These are phyloP conservation scores for Porites lutea DNA, from an alignment of 64 coral and sea anemone genomes.

Conservation along the genomic window DNA sequence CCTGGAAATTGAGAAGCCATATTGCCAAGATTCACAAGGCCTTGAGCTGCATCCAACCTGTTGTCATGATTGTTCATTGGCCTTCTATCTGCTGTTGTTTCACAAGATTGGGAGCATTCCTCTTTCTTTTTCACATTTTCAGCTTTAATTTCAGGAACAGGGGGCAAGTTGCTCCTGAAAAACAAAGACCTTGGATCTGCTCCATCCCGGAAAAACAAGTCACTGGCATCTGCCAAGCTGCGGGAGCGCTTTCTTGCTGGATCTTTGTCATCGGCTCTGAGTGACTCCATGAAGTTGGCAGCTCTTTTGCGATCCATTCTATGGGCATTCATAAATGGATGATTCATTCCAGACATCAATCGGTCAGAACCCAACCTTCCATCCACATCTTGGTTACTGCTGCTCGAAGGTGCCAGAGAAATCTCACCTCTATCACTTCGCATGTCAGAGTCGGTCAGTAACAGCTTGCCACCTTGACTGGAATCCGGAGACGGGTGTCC, in stretches of 20 bases:
- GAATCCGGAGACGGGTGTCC: conserved; percentile 93
- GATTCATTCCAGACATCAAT: conserved; percentile 45
- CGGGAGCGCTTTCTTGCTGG: conserved; percentile 55
- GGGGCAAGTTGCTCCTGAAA: conserved; percentile 26
- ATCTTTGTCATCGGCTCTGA: conserved; percentile 26
- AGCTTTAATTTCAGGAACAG: conserved; percentile 66
- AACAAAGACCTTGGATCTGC: conserved; percentile 46
- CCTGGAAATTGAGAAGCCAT: conserved; percentile 81
- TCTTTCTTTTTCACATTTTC: conserved; percentile 40
- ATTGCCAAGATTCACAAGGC: conserved; percentile 83
- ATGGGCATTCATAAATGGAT: conserved; percentile 46
- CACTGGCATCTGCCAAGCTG: conserved; percentile 71
- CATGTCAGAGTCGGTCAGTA: conserved; percentile 79
- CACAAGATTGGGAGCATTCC: conserved; percentile 5
- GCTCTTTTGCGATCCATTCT: conserved; percentile 28
- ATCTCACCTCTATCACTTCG: conserved; percentile 87
- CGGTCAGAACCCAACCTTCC: conserved; percentile 49
- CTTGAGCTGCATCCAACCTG: conserved; percentile 89
- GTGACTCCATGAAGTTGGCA: conserved; percentile 22
- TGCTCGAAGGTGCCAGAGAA: conserved; percentile 51
- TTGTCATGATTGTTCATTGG: conserved; percentile 68
- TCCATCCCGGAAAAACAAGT: conserved; percentile 37
- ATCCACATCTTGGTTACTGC: conserved; percentile 70
- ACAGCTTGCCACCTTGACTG: conserved; percentile 71
- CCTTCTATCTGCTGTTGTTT: conserved; percentile 39